Conservation (phyloP, 2,797 vertebrate species). For the Psittacula derbiana region DNA sequence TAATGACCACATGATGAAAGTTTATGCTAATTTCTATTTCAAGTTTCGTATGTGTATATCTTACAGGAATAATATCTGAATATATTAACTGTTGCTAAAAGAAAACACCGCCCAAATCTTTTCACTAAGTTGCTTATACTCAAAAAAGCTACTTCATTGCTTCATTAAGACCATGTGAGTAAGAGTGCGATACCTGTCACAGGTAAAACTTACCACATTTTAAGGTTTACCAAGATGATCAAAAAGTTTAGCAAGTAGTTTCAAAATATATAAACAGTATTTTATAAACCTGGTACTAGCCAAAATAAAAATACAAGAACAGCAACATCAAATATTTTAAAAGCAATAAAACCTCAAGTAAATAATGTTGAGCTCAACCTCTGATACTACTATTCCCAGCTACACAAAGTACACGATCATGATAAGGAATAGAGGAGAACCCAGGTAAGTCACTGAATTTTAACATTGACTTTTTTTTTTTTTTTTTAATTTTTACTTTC, state of each 20-base stretch:
- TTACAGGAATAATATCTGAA: neutral
- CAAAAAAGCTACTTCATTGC: neutral
- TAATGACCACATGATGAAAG: neutral
- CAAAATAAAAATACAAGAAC: fast-evolving
- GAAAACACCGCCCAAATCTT: neutral
- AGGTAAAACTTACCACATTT: neutral
- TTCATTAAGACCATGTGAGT: fast-evolving
- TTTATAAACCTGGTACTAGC: neutral
- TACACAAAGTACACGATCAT: fast-evolving
- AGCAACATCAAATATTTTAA: neutral
- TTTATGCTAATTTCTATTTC: neutral
- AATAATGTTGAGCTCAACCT: neutral
- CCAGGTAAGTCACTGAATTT: neutral
- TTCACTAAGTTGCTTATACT: neutral
- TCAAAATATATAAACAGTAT: neutral
- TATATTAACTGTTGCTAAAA: neutral
- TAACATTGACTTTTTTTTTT: neutral
- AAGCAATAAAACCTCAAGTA: neutral
- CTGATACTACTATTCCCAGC: neutral
- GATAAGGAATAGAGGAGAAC: fast-evolving
- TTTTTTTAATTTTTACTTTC: neutral
- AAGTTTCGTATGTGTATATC: neutral
- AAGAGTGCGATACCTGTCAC: neutral
- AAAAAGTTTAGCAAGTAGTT: neutral
- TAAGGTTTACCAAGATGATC: neutral